Conservation (phyloP, 1,140 invertebrate species). For the Lepidurus couesii region DNA sequence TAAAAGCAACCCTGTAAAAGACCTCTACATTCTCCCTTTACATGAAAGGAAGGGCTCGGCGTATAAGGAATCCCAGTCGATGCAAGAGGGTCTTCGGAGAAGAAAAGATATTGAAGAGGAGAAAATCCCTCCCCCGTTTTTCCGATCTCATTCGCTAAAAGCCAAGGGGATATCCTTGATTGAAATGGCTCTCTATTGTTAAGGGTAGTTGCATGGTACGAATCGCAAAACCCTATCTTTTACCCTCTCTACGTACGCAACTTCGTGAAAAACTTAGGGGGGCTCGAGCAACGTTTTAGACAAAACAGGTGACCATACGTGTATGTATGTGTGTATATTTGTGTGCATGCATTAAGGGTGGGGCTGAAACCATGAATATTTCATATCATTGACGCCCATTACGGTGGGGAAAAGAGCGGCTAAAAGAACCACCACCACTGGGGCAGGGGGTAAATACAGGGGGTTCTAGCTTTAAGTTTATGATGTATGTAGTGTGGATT, state of each 20-base stretch:
- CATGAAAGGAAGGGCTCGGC: background rate
- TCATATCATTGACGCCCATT: conserved; percentile 22
- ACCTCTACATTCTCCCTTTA: background rate
- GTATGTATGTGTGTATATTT: background rate
- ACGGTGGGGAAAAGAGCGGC: background rate
- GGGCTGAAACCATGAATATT: conserved; percentile 17
- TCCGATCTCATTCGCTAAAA: conserved; percentile 14
- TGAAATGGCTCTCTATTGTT: conserved; percentile 19
- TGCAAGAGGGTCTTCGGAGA: background rate
- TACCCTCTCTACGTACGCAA: background rate
- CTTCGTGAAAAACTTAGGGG: background rate
- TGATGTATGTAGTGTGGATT: conserved; percentile 19
- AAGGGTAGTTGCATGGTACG: background rate
- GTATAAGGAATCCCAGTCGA: background rate
- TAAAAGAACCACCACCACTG: conserved; percentile 4
- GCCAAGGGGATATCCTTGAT: conserved; percentile 9
- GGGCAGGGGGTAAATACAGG: conserved; percentile 2
- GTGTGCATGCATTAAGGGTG: conserved; percentile 21
- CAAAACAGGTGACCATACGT: background rate
- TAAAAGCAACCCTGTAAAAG: conserved; percentile 1
- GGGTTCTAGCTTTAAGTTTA: conserved; percentile 8
- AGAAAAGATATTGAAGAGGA: background rate
- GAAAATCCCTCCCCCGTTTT: background rate
- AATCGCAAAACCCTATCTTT: conserved; percentile 9
- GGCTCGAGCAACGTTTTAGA: background rate